Evolutionary conservation across 2,113 vertebrate species (phyloP), one percentile per base, ranked within the genome.

Genomic region (Arvicanthis niloticus): DNA sequence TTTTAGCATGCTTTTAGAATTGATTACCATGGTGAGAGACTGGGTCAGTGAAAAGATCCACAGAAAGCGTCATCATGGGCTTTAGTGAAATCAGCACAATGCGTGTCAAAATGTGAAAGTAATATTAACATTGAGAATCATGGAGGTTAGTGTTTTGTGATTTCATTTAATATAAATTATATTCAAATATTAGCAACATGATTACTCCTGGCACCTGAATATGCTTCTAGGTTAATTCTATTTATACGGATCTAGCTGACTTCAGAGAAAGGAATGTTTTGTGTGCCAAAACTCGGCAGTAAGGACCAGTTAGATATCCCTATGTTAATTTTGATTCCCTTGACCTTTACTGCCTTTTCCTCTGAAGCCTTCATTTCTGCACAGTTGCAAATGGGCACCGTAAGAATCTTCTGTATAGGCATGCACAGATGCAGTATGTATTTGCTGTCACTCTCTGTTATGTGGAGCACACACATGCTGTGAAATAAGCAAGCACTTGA

Each of bases 81-180:
- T 96, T 84, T 93, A 93, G 75, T 76, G 48, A 58, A 95, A 86
- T 82, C 48, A 65, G 75, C 24, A 90, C n/a, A 42, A 95, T 72
- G 37, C 86, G 92, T 85, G 51, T 92, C n/a, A 93, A 94, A 90
- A 26, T 21, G 0, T 70, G 60, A 88, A 90, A 90, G 95, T 65
- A 92, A 91, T 85, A 80, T 48, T 87, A 96, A 87, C 17, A 86
- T 5, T 3, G 21, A 88, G 76, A 60, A 88, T 84, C 58, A 72
- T 67, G 56, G 53, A 96, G 11, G 75, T 75, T 58, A 80, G 84
- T 84, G 70, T 92, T 95, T 97, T 95, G 62, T 92, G 94, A 97
- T 42, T 97, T 97, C 2, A 1, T 62, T 65, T 56, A 58, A 70
- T 92, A 88, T 91, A 0, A 2, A 93, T 95, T 76, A 45, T 81